Percentiles rank a stretch among this genome's conserved stretches.
phyloP scores from a whole-genome alignment of 2,797 vertebrate species.

The Odontamblyopus rebecca region DNA sequence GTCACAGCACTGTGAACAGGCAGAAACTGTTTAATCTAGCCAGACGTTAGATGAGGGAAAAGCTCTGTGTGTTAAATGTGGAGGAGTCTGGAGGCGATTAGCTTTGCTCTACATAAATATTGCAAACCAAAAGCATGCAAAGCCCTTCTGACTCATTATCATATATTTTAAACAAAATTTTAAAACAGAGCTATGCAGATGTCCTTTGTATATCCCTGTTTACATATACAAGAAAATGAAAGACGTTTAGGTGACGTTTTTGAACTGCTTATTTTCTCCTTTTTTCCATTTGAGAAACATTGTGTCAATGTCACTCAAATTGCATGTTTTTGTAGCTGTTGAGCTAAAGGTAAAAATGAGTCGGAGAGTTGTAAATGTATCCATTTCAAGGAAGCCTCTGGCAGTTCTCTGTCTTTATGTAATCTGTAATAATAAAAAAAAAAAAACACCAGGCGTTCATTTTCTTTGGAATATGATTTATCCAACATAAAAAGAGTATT shows the following conservation, averaged over 20 bases:
- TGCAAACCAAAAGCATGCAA: not conserved
- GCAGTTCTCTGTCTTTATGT: not conserved
- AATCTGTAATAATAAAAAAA: not conserved
- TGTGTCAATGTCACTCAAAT: not conserved
- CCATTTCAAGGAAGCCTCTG: not conserved
- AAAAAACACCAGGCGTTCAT: not conserved
- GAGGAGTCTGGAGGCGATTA: slow-evolving; percentile 11
- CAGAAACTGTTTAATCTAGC: not conserved
- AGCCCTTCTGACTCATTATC: slow-evolving; percentile 7
- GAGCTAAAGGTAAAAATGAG: not conserved
- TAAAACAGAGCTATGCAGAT: not conserved
- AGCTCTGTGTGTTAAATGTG: slow-evolving; percentile 10
- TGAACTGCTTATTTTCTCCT: not conserved
- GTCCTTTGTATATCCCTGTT: not conserved
- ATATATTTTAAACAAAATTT: not conserved
- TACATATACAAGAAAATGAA: slow-evolving; percentile 11
- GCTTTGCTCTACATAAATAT: slow-evolving; percentile 2
- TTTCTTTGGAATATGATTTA: not conserved
- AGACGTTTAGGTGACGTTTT: slow-evolving; percentile 23
- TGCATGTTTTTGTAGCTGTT: slow-evolving; percentile 3
- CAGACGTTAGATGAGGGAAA: slow-evolving; percentile 10
- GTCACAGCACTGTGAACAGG: slow-evolving; percentile 11
- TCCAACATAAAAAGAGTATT: not conserved
- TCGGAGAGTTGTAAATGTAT: not conserved
- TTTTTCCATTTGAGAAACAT: not conserved